Evolutionary conservation across 2,113 vertebrate genomes (phyloP).

Genomic region (Pontoporia blainvillei): DNA sequence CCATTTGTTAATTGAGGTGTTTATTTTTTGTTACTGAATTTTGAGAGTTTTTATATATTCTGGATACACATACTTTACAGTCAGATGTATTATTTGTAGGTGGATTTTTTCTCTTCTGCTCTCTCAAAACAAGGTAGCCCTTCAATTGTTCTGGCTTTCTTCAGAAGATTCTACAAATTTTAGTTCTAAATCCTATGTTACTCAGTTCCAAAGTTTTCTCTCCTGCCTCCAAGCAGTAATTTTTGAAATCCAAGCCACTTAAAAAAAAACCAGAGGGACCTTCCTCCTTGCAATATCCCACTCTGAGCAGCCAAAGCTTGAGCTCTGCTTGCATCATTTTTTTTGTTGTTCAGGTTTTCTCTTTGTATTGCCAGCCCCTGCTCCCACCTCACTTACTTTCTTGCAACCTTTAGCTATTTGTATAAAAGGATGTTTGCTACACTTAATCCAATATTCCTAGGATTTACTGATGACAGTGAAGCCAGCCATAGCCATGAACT

Average conservation of each 20-base stretch:
- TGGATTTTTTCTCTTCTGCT: background rate
- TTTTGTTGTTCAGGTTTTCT: background rate
- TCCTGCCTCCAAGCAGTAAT: background rate
- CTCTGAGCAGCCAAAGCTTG: background rate
- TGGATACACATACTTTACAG: background rate
- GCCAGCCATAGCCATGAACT: background rate
- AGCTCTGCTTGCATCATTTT: background rate
- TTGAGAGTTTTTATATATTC: background rate
- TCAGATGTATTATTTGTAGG: background rate
- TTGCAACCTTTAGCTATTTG: background rate
- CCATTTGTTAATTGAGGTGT: background rate
- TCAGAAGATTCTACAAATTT: background rate
- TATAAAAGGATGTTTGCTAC: background rate
- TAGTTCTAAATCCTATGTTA: background rate
- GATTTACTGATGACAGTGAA: background rate
- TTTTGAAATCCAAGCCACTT: background rate
- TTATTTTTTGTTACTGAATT: background rate
- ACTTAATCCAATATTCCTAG: background rate
- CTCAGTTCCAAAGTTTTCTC: background rate
- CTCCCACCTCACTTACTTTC: background rate
- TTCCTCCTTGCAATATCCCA: background rate
- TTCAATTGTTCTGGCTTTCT: background rate
- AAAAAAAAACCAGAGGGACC: background rate
- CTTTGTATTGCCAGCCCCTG: background rate
- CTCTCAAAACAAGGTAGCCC: background rate